Percentiles rank a stretch among this genome's conserved stretches.
Evolutionary conservation across 2,113 vertebrate genomes (phyloP).

Genomic region (Psilopogon haemacephalus): DNA sequence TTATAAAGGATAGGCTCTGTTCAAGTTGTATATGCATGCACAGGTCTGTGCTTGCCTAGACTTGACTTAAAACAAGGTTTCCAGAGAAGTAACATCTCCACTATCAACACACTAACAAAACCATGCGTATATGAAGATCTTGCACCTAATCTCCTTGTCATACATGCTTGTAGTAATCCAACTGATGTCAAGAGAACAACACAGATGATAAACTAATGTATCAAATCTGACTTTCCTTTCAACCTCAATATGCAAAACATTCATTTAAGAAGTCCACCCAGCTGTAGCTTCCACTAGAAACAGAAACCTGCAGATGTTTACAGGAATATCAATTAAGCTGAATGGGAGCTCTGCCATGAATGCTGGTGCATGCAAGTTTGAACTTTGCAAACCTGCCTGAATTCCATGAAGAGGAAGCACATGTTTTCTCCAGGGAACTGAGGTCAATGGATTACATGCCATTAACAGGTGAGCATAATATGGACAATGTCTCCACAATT

Average conservation of each 20-base stretch:
- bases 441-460: not conserved
- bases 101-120: slow-evolving; percentile 61
- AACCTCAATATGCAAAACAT: slow-evolving; percentile 42
- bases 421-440: not conserved
- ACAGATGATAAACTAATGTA: slow-evolving; percentile 20
- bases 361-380: accelerated
- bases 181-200: slow-evolving; percentile 20
- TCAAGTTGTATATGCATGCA: slow-evolving; percentile 11
- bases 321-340: slow-evolving; percentile 28
- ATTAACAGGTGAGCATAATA: not conserved
- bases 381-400: not conserved
- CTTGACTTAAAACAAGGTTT: slow-evolving; percentile 44
- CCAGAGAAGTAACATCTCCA: slow-evolving; percentile 47
- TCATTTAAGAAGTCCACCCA: slow-evolving; percentile 36
- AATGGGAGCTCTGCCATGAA: not conserved
- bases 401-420: not conserved
- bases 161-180: slow-evolving; percentile 12
- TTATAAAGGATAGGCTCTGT: slow-evolving; percentile 4
- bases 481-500: not conserved
- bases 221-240: slow-evolving; percentile 13
- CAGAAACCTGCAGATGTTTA: slow-evolving; percentile 25
- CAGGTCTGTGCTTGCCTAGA: slow-evolving; percentile 29
- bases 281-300: slow-evolving; percentile 33
- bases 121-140: slow-evolving; percentile 10
- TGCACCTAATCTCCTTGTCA: slow-evolving; percentile 6